A percentile compares a stretch with the other conserved stretches of the same genome.
Evolutionary conservation across 2,797 vertebrate genomes (phyloP).

Genomic region (Yasuhikotakia modesta): DNA sequence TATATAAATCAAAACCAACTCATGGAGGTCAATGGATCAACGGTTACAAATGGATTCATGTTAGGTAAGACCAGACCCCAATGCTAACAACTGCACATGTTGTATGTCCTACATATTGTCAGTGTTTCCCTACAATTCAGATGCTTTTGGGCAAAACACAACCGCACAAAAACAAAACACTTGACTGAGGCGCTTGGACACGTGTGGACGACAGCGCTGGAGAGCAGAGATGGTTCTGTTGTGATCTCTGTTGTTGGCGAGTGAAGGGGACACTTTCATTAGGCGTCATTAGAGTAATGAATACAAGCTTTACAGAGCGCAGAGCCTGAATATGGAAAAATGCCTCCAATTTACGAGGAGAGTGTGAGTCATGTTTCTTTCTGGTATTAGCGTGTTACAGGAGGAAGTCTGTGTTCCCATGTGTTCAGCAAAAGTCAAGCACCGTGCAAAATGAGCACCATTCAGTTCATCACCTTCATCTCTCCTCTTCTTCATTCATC

Average conservation of each 20-base stretch:
- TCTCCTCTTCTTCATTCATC: constrained; percentile 9
- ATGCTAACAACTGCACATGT: no score
- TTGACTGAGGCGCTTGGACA: not conserved
- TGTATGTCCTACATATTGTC: no score
- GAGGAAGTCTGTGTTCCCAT: not conserved
- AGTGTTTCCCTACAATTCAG: no score
- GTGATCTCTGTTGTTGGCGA: constrained; percentile 51
- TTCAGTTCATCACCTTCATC: constrained; percentile 30
- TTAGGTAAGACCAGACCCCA: no score
- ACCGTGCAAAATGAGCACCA: not conserved
- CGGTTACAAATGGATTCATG: no score
- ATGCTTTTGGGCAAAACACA: not conserved
- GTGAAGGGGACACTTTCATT: constrained; percentile 52
- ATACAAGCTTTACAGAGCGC: constrained; percentile 51
- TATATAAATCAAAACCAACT: no score
- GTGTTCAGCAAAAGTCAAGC: constrained; percentile 10
- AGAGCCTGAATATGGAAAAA: constrained; percentile 50
- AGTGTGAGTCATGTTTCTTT: constrained; percentile 38
- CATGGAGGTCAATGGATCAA: no score
- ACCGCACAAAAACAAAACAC: not conserved
- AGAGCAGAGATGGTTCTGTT: constrained; percentile 48
- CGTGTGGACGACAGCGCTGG: constrained; percentile 1
- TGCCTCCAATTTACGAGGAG: constrained; percentile 45
- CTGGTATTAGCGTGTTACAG: constrained; percentile 26
- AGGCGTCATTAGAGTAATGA: constrained; percentile 59